These are phyloP conservation scores for Chrysolina haemoptera DNA, from an alignment of 2,888 invertebrate species.

Conservation along the genomic window DNA sequence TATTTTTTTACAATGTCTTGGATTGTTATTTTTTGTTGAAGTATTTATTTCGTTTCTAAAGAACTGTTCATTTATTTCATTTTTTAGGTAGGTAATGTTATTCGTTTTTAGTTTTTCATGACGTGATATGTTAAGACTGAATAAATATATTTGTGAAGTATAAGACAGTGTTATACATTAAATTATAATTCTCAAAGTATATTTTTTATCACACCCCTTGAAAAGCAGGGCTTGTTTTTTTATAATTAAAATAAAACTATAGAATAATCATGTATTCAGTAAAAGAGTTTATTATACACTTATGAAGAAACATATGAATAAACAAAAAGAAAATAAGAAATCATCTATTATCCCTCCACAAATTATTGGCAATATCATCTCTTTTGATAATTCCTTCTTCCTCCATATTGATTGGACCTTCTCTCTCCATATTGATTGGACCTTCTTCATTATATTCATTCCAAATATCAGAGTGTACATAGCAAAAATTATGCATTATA, in stretches of 20 bases:
- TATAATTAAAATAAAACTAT: too few relatives aligned
- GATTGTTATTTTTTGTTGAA: too few relatives aligned
- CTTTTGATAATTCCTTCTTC: background rate
- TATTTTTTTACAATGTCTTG: too few relatives aligned
- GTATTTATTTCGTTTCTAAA: too few relatives aligned
- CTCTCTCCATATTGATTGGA: background rate
- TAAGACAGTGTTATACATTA: too few relatives aligned
- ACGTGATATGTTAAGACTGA: background rate
- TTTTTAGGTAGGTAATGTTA: background rate
- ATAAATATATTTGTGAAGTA: background rate
- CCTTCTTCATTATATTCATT: constrained; percentile 4
- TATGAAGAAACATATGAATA: background rate
- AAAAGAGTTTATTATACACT: background rate
- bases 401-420: background rate
- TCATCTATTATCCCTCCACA: background rate
- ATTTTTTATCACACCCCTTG: too few relatives aligned
- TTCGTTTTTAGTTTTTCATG: background rate
- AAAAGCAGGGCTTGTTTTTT: too few relatives aligned
- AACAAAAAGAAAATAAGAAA: background rate
- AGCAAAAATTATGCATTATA: constrained; percentile 29
- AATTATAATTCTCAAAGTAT: too few relatives aligned
- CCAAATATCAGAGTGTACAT: constrained; percentile 14
- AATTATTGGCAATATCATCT: background rate
- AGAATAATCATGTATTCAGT: too few relatives aligned
- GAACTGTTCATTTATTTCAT: background rate